Conservation (phyloP, 92 coral and sea anemone species). For the Muricea muricata region DNA sequence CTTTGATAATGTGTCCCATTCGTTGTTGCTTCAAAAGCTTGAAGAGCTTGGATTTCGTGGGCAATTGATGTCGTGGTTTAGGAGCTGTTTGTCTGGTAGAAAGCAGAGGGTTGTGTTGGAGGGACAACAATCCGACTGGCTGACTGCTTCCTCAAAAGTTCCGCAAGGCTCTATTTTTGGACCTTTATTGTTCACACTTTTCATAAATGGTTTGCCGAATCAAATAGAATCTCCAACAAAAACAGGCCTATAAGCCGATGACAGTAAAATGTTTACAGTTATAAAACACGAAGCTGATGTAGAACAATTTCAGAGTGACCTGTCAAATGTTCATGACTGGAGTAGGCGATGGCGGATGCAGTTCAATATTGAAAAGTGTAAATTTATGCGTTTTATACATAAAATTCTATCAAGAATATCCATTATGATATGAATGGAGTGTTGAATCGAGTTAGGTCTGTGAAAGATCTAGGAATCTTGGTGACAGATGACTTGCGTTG, state of each 20-base stretch:
- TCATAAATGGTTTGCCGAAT: conserved; percentile 12
- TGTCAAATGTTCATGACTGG: conserved; percentile 30
- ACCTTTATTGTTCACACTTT: background rate
- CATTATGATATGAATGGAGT: conserved; percentile 23
- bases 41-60: background rate
- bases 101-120: background rate
- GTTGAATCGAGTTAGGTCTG: conserved; percentile 33
- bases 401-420: conserved; percentile 9
- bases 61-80: background rate
- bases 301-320: conserved; percentile 25
- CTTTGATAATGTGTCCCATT: conserved; percentile 10
- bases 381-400: conserved; percentile 29
- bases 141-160: background rate
- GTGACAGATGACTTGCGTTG: conserved; percentile 31
- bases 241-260: conserved; percentile 22
- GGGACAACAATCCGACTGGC: background rate
- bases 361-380: conserved; percentile 47
- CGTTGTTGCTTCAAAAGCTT: background rate
- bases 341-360: conserved; percentile 50
- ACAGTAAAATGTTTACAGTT: conserved; percentile 41
- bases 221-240: background rate
- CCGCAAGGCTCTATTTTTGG: background rate
- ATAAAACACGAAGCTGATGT: conserved; percentile 20
- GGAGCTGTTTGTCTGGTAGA: background rate
- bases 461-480: conserved; percentile 13